Conservation (phyloP, 2,797 vertebrate genomes). For the Liasis olivaceus region DNA sequence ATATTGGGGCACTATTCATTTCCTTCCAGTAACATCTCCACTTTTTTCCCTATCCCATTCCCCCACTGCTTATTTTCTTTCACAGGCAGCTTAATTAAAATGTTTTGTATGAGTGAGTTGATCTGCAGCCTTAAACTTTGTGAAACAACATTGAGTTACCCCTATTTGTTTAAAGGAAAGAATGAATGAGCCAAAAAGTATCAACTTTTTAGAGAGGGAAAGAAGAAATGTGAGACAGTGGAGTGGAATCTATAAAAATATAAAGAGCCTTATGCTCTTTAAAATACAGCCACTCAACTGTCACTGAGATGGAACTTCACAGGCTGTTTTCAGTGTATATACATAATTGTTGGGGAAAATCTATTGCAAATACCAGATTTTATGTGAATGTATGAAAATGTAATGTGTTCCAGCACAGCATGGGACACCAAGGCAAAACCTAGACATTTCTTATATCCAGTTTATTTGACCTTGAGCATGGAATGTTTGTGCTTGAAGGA, state of each 20-base stretch:
- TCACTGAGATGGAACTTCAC: constrained; percentile 1
- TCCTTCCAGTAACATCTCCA: background rate
- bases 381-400: constrained; percentile 18
- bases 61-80: constrained; percentile 4
- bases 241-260: background rate
- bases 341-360: constrained; percentile 23
- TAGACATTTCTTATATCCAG: background rate
- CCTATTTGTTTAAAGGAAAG: background rate
- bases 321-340: constrained; percentile 31
- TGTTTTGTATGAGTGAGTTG: constrained; percentile 56
- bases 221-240: constrained; percentile 6
- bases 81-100: constrained; percentile 63
- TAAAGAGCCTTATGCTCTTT: constrained; percentile 17
- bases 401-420: constrained; percentile 16
- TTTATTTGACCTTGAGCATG: background rate
- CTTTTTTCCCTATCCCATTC: background rate
- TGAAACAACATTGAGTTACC: constrained; percentile 49
- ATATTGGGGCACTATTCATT: background rate
- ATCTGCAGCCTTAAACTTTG: constrained; percentile 49
- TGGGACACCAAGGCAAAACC: background rate
- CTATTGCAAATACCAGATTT: constrained; percentile 25
- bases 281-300: constrained; percentile 31
- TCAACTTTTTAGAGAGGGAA: constrained; percentile 5
- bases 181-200: constrained; percentile 8
- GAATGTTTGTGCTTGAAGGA: background rate